Conservation (phyloP, 2,888 invertebrate species). For the Lathronympha strigana region DNA sequence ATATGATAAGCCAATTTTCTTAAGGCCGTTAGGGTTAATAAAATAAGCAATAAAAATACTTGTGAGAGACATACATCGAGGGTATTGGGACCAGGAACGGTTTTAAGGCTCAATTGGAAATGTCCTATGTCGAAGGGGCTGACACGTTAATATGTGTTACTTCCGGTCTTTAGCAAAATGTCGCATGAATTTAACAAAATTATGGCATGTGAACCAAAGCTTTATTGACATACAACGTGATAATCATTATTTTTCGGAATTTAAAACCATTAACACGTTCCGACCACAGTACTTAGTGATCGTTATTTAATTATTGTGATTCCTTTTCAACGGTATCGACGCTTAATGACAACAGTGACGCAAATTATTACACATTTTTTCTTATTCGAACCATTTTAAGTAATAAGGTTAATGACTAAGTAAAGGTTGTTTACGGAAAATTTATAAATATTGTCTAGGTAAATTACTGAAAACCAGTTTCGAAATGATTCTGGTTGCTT, state of each 20-base stretch:
- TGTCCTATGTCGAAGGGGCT: no score
- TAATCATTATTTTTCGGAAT: constrained; percentile 17
- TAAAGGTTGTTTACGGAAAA: constrained; percentile 32
- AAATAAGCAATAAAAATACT: no score
- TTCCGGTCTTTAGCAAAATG: no score
- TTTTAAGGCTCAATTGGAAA: no score
- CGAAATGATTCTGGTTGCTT: neutral
- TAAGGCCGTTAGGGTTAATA: no score
- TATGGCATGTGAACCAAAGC: constrained; percentile 4
- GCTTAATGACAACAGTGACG: neutral
- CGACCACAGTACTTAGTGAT: neutral
- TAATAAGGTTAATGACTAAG: constrained; percentile 4
- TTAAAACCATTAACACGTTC: neutral
- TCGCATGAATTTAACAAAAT: neutral
- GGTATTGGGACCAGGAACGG: no score
- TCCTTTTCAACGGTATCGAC: constrained; percentile 10
- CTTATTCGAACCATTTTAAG: neutral
- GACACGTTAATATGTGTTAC: no score
- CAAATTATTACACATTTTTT: neutral
- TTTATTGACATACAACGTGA: neutral
- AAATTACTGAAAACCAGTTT: constrained; percentile 5
- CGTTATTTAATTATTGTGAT: neutral
- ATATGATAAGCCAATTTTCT: no score
- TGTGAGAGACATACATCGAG: no score
- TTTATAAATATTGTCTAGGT: constrained; percentile 30